Base-by-base conservation (phyloP, 2,113 vertebrate genomes). In the Hemichromis elongatus region DNA sequence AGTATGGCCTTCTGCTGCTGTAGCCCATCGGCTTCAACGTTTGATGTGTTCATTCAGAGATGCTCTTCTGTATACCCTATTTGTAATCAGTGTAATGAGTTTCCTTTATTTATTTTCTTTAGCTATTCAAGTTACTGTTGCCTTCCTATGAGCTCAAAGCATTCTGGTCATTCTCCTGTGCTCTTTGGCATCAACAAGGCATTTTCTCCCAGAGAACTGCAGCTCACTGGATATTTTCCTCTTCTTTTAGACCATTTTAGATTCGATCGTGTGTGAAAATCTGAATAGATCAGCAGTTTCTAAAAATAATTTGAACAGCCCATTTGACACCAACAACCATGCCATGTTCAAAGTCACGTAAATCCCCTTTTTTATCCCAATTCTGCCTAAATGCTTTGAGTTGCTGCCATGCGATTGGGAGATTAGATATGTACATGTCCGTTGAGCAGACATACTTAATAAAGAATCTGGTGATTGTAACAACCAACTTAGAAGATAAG, bases 1-100 rank as follows among this genome's bases (percentile, higher is more conserved):
- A 16, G 21, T 70, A 40, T 3, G 21, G 40, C 47, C 40, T 26
- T 28, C 40, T 28, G 21, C 66, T 47, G 8, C 59, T 37, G 59
- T n/a, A 63, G 10, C 33, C 33, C 59, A 63, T 63, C 33, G 35
- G 10, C 59, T 63, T 63, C 33, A 63, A 63, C 12, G 30, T 37
- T 63, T 63, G 30, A 1, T 35, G 30, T 63, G 40, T 18, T 5
- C 21, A 70, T 70, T 70, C 66, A 70, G 40, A 1, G 21, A 70
- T 0, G 14, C 13, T 18, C 3, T 1, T 70, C 66, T 28, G 14
- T 26, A 45, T 45, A 70, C 0, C 66, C 5, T 70, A 26, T 26
- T 70, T 70, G 13, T 16, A 70, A 70, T 16, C 4, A 70, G 0
- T 42, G 63, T 61, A 61, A 61, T 35, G 57, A 61, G 57, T 35